These are phyloP conservation scores for Toxotes jaculatrix DNA, from an alignment of 2,113 vertebrate species.

Conservation along the genomic window DNA sequence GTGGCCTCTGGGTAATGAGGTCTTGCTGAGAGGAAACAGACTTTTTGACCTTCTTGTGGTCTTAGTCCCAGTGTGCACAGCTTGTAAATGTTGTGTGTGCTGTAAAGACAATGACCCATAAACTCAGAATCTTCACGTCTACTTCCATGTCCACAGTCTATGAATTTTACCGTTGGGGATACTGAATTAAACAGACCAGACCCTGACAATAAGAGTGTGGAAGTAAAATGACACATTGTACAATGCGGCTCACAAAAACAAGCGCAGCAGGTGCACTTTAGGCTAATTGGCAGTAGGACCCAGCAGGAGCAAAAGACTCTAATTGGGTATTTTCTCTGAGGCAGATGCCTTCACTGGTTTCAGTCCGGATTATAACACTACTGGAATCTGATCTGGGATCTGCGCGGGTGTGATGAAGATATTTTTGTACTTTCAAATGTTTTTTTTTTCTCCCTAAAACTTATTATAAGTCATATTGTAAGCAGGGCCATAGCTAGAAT, in stretches of 20 bases:
- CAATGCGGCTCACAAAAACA: slow-evolving; percentile 18
- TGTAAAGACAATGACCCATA: not conserved
- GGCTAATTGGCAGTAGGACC: slow-evolving; percentile 7
- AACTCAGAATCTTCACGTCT: not conserved
- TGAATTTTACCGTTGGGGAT: not conserved
- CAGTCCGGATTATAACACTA: not conserved
- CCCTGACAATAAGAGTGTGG: not conserved
- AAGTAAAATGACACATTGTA: not conserved
- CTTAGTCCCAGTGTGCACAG: slow-evolving; percentile 17
- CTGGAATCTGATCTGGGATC: not conserved
- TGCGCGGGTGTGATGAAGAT: not conserved
- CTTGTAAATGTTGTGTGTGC: slow-evolving; percentile 9
- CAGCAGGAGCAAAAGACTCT: slow-evolving; percentile 11
- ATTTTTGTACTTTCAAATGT: too few species aligned
- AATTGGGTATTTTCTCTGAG: slow-evolving; percentile 10
- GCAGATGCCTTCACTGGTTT: not conserved
- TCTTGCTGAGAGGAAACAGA: slow-evolving; percentile 66
- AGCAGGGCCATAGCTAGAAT: too few species aligned
- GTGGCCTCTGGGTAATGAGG: slow-evolving; percentile 64
- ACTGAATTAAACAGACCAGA: not conserved
- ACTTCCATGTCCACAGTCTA: not conserved
- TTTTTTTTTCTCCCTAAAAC: too few species aligned
- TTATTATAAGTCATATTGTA: too few species aligned
- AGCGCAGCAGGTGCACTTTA: not conserved
- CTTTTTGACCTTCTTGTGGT: slow-evolving; percentile 61